Evolutionary conservation across 64 coral and sea anemone species (phyloP).

Genomic region (Pocillopora verrucosa): DNA sequence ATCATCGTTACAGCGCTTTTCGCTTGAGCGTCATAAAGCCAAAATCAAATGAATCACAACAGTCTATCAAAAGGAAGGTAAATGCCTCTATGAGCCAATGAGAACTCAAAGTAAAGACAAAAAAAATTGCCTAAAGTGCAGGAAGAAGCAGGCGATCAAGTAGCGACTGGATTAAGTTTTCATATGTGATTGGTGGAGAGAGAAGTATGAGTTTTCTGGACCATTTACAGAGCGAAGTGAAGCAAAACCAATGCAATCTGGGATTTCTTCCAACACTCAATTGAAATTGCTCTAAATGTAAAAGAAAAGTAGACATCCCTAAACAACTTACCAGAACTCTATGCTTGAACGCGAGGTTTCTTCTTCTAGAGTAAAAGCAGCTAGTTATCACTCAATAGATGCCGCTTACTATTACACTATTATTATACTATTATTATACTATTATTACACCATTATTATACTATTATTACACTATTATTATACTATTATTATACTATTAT

Average conservation of each 20-base stretch:
- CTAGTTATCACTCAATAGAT: no score
- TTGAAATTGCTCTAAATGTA: background rate
- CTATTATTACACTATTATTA: no score
- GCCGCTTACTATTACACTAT: no score
- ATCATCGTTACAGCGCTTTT: background rate
- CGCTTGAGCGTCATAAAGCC: background rate
- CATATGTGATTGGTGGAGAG: background rate
- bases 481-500: background rate
- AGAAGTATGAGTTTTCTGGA: background rate
- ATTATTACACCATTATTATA: no score
- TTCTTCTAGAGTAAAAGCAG: no score
- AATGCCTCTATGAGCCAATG: background rate
- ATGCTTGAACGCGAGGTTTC: no score
- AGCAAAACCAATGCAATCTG: background rate
- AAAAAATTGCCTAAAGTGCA: background rate
- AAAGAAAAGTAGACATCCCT: no score
- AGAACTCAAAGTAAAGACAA: background rate
- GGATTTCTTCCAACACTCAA: no score
- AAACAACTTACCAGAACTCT: no score
- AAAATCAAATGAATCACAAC: background rate
- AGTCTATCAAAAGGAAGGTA: background rate
- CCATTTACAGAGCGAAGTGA: background rate
- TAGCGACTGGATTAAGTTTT: background rate
- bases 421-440: no score
- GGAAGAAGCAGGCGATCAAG: background rate